These are phyloP conservation scores for Cecropterus lyciades DNA, from an alignment of 1,140 invertebrate species.

Conservation along the genomic window DNA sequence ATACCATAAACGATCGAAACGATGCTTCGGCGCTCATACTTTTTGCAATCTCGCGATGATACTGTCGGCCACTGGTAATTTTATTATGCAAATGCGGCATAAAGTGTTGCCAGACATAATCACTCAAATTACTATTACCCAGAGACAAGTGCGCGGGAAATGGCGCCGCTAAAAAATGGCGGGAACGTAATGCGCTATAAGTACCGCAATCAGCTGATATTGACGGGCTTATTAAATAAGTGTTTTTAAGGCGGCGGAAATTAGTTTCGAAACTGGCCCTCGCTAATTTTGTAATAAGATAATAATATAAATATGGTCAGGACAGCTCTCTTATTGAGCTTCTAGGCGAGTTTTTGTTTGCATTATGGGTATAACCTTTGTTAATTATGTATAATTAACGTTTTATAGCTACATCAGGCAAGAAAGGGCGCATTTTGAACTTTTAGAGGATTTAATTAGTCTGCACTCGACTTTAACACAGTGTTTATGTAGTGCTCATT, in stretches of 20 bases:
- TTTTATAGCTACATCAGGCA: slow-evolving; percentile 3
- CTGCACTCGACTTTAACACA: too few relatives aligned
- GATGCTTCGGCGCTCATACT: slow-evolving; percentile 49
- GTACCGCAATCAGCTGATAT: slow-evolving; percentile 50
- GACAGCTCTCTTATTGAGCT: slow-evolving; percentile 7
- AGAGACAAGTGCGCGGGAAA: slow-evolving; percentile 60
- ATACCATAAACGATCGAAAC: slow-evolving; percentile 58
- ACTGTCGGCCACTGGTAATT: slow-evolving; percentile 66
- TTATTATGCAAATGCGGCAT: slow-evolving; percentile 83
- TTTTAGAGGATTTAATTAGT: too few relatives aligned
- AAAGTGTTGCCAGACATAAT: slow-evolving; percentile 82
- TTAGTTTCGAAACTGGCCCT: slow-evolving; percentile 37
- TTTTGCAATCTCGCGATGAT: slow-evolving; percentile 62
- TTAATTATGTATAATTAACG: not conserved
- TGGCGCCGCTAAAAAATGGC: slow-evolving; percentile 56
- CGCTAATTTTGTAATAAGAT: slow-evolving; percentile 35
- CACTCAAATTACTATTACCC: slow-evolving; percentile 64
- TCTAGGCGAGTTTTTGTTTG: slow-evolving; percentile 2
- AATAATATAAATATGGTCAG: slow-evolving; percentile 36
- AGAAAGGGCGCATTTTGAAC: not conserved
- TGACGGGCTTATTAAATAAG: slow-evolving; percentile 44
- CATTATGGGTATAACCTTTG: not conserved
- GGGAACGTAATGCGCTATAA: slow-evolving; percentile 50
- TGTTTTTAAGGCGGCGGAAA: slow-evolving; percentile 47
- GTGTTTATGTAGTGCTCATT: too few relatives aligned